phyloP scores from a whole-genome alignment of 2,797 vertebrate species.

The Melanotaenia maccullochi region DNA sequence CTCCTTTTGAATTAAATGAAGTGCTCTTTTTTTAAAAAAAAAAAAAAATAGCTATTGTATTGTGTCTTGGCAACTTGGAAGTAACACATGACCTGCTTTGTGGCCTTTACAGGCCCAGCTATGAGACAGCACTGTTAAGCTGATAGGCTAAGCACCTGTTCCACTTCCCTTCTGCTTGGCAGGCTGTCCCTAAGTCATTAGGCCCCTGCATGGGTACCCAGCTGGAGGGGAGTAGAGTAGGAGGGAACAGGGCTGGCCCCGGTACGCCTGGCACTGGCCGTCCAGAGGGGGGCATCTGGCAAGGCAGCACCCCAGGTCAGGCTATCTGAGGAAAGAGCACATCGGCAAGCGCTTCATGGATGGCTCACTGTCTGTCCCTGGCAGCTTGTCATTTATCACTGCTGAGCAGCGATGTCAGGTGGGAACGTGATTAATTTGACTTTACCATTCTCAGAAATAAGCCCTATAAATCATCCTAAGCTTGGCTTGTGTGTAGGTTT shows the following conservation, averaged over 20 bases:
- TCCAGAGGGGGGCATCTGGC: constrained; percentile 79
- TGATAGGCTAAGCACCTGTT: constrained; percentile 57
- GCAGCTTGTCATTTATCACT: constrained; percentile 88
- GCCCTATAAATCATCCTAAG: constrained; percentile 87
- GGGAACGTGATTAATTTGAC: constrained; percentile 88
- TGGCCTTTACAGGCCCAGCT: constrained; percentile 22
- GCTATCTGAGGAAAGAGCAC: constrained; percentile 82
- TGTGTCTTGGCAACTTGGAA: constrained; percentile 19
- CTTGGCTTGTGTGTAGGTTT: constrained; percentile 69
- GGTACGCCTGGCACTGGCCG: constrained; percentile 57
- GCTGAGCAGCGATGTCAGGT: constrained; percentile 85
- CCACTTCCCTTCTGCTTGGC: constrained; percentile 72
- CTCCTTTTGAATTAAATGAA: not conserved
- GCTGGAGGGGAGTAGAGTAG: constrained; percentile 46
- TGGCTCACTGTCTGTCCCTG: constrained; percentile 85
- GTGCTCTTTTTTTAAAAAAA: not conserved
- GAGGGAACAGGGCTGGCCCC: constrained; percentile 50
- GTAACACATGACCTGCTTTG: constrained; percentile 33
- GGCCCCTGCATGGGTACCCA: constrained; percentile 62
- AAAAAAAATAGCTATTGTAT: not conserved
- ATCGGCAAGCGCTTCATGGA: constrained; percentile 78
- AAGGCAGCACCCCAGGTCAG: constrained; percentile 78
- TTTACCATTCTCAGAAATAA: constrained; percentile 90
- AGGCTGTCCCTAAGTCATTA: constrained; percentile 77
- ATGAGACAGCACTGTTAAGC: constrained; percentile 40